Base-by-base conservation (phyloP, 2,797 vertebrate genomes). In the Buceros bicornis region DNA sequence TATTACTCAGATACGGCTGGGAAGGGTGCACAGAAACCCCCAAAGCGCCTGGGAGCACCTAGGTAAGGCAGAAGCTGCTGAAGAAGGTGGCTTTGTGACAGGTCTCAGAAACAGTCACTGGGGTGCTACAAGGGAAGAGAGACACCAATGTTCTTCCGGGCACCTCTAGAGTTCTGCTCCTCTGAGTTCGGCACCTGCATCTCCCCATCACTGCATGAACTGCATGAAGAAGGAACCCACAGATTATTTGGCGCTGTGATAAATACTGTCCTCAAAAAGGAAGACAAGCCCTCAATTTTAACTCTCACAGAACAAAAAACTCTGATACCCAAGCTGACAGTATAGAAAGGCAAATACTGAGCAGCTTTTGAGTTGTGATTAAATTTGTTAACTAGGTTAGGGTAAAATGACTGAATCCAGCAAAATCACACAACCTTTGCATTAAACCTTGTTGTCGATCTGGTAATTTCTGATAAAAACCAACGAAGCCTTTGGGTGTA, bases 401-500 rank as follows among this genome's bases (percentile, higher is more conserved):
- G 31, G 28, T 21, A 84, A 71, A 79, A 71, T 40, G 67, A 10
- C 20, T 14, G n/a, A 82, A 90, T 42, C 6, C 51, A 87, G 80
- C 20, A 86, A 88, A 94, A 84, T 61, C 88, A 81, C 65, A 57
- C 2, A 6, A 78, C 47, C n/a, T 85, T 76, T 88, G 48, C 31
- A 86, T 65, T 87, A 92, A 88, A 81, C 57, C 31, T 58, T 81
- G 33, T 33, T 72, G 79, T 48, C 15, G 3, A 88, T 50, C 86
- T 89, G 65, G 62, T 51, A 78, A 87, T 87, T 91, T 91, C 84
- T 42, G 35, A 89, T 83, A 87, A 66, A 97, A 69, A 97, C 89
- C 56, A 84, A 90, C 56, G 54, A 89, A 83, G 64, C 40, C 47
- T 86, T 87, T 87, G 62, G 67, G 33, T 90, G 87, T 57, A 12